Evolutionary conservation across 2,888 invertebrate genomes (phyloP), one percentile per base, ranked within the genome.

Genomic region (Andrena chrysosceles): DNA sequence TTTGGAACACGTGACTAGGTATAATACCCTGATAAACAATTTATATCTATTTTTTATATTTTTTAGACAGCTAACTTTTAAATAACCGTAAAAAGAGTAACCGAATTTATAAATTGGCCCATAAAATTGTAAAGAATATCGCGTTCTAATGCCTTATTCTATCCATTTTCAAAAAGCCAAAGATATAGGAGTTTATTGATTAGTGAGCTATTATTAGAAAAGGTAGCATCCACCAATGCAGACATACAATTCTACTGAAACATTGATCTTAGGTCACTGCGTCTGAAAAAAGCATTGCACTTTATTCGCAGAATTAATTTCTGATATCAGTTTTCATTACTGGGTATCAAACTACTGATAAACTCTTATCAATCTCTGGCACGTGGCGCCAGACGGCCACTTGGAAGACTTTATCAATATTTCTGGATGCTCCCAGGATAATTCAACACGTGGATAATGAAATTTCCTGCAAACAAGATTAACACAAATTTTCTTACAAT

Each of bases 341-440:
- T 59, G 29, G 13, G 4, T 59, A 59, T 59, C 59, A 29, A 29
- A 26, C 59, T 26, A 52, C 62, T 31, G 31, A 35, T 35, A n/a
- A 8, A 54, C 23, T 26, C 26, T 35, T 35, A 54, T 66, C 42
- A 59, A 8, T 10, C 13, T n/a, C 54, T 49, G 63, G n/a, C 29
- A 63, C 13, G 60, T 71, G 70, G 63, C 71, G 70, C 60, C 76
- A 23, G 4, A 10, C 49, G 16, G 23, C 20, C 23, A 7, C 23
- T 54, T 42, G 4, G 13, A 6, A 1, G 23, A 64, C 33, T 52
- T 23, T 3, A 7, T 48, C 7, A 7, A 4, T 10, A 13, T 10
- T 8, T 0, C 31, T n/a, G 8, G 3, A 5, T 63, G 13, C 62
- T 76, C 62, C 29, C 6, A 23, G 2, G 71, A 13, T 75, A 63